Conservation (phyloP, 2,113 vertebrate species). For the Anseranas semipalmata region DNA sequence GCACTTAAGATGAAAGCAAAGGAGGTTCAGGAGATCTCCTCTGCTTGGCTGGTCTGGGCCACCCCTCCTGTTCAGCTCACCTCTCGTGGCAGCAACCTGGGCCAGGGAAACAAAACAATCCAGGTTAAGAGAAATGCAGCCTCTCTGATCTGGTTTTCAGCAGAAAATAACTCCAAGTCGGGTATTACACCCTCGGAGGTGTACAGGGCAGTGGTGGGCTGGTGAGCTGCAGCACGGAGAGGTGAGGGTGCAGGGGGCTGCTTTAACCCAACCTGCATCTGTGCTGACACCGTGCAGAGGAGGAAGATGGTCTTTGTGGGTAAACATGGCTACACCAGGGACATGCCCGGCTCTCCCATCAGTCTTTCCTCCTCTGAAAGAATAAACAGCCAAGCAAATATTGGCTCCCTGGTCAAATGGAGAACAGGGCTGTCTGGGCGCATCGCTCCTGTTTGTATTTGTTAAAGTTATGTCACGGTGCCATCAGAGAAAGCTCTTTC, state of each 20-base stretch:
- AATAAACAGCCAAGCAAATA: not conserved
- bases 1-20: not conserved
- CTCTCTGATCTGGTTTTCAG: not conserved
- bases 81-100: not conserved
- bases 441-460: not conserved
- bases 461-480: fast-evolving
- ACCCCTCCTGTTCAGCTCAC: not conserved
- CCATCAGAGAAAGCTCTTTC: not conserved
- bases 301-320: not conserved
- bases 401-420: not conserved
- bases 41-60: not conserved
- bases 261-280: fast-evolving
- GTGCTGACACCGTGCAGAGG: fast-evolving
- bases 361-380: not conserved
- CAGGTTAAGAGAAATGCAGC: not conserved
- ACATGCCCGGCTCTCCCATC: not conserved
- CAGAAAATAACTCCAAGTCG: not conserved
- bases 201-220: not conserved
- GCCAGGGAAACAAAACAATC: not conserved
- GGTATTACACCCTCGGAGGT: not conserved
- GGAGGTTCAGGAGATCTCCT: not conserved
- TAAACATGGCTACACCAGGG: not conserved
- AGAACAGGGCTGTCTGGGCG: fast-evolving
- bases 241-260: not conserved
- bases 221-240: not conserved